Evolutionary conservation across 2,888 invertebrate species (phyloP).

Genomic region (Lomographa bimaculata): DNA sequence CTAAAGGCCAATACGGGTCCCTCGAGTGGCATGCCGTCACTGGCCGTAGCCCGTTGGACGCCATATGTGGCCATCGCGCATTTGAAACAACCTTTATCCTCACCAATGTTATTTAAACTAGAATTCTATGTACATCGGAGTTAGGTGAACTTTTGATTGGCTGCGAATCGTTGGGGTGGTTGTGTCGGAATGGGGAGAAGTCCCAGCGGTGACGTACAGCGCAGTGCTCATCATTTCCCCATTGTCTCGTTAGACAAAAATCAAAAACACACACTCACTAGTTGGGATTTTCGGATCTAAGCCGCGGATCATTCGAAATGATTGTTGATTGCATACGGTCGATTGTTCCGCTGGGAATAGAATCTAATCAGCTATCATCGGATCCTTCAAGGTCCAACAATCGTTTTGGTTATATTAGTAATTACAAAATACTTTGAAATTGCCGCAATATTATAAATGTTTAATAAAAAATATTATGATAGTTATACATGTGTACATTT

Average conservation of each 20-base stretch:
- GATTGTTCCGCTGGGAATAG: slow-evolving; percentile 64
- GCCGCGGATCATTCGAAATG: slow-evolving; percentile 71
- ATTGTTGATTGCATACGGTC: slow-evolving; percentile 61
- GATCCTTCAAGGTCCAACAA: slow-evolving; percentile 32
- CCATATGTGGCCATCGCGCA: slow-evolving; percentile 67
- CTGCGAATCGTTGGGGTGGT: slow-evolving; percentile 49
- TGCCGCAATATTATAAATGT: no score
- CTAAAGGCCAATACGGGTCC: slow-evolving; percentile 73
- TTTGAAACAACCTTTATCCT: slow-evolving; percentile 53
- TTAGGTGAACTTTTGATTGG: slow-evolving; percentile 56
- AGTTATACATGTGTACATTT: no score
- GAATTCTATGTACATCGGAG: slow-evolving; percentile 44
- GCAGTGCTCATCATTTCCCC: slow-evolving; percentile 82
- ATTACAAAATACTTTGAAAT: no score
- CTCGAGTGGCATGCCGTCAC: slow-evolving; percentile 77
- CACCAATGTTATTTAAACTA: slow-evolving; percentile 40
- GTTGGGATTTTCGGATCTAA: slow-evolving; percentile 75
- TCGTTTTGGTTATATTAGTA: slow-evolving; percentile 25
- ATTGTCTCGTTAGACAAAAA: slow-evolving; percentile 84
- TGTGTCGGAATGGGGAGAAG: slow-evolving; percentile 68
- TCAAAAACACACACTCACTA: slow-evolving; percentile 80
- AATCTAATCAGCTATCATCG: slow-evolving; percentile 44
- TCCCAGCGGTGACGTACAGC: slow-evolving; percentile 77
- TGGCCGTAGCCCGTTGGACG: slow-evolving; percentile 78
- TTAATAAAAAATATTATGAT: no score